Evolutionary conservation across 2,797 vertebrate genomes (phyloP).

Genomic region (Sebastes wilsoni): DNA sequence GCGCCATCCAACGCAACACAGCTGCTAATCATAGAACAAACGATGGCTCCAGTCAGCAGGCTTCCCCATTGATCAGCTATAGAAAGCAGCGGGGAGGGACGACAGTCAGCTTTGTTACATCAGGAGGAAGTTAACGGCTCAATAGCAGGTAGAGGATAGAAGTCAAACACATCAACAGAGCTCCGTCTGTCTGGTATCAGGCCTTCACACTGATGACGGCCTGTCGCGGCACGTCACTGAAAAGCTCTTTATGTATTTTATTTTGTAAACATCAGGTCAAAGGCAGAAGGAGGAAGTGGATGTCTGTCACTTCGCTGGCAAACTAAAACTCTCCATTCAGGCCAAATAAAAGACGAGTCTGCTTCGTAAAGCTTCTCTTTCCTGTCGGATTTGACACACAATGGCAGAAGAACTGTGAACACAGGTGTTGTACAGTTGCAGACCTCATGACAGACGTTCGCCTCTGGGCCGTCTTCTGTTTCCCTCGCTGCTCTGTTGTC

Average conservation of each 20-base stretch:
- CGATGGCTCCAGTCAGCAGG: slow-evolving; percentile 66
- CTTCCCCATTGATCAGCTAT: slow-evolving; percentile 66
- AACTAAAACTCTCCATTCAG: slow-evolving; percentile 35
- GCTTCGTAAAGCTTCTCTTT: slow-evolving; percentile 27
- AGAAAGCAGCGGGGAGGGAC: slow-evolving; percentile 53
- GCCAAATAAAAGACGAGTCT: slow-evolving; percentile 39
- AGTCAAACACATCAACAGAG: slow-evolving; percentile 65
- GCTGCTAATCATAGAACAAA: slow-evolving; percentile 79
- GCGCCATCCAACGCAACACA: slow-evolving; percentile 41
- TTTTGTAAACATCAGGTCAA: slow-evolving; percentile 10
- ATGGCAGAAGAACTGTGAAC: slow-evolving; percentile 16
- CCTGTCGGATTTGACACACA: slow-evolving; percentile 27
- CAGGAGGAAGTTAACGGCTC: slow-evolving; percentile 62
- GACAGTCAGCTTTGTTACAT: slow-evolving; percentile 63
- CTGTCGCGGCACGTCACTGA: slow-evolving; percentile 49
- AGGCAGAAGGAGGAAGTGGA: slow-evolving; percentile 16
- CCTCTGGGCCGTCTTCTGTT: slow-evolving; percentile 7
- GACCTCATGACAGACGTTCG: slow-evolving; percentile 12
- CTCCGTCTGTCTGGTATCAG: slow-evolving; percentile 25
- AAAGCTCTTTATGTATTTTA: slow-evolving; percentile 11
- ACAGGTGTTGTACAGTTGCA: slow-evolving; percentile 21
- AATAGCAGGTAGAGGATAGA: slow-evolving; percentile 56
- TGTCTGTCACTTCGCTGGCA: slow-evolving; percentile 8
- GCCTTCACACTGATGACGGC: slow-evolving; percentile 25
- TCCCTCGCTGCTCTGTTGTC: neutral